Evolutionary conservation across 2,797 vertebrate genomes (phyloP), one percentile per base, ranked within the genome.

Genomic region (Sebastolobus alascanus): DNA sequence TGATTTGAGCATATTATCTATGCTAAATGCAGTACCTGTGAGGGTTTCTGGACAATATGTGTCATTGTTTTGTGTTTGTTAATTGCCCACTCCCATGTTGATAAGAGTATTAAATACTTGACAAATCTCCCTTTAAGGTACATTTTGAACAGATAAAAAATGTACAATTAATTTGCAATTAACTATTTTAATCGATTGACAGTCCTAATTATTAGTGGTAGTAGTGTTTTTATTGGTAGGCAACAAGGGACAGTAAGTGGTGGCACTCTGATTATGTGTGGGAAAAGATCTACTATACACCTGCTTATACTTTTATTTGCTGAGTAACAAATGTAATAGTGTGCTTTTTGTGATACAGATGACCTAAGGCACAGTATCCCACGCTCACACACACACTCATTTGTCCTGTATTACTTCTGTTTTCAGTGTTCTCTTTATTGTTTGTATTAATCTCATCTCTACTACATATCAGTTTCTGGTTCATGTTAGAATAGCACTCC

Each of bases 251-350:
- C 35, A 66, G 16, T 33, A 69, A 29, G 20, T 22, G 38, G 46
- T 69, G 59, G 46, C 18, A 61, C 22, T 73, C n/a, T 66, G 20
- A 69, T 67, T 33, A 68, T 77, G 25, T 69, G 58, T 60, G 63
- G 20, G 29, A 55, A 56, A 58, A 50, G 25, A 50, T 76, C 22
- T 14, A 20, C 9, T 38, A n/a, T 61, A 63, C 78, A 77, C 37
- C 52, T 37, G 50, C 31, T 65, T 76, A 20, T 50, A 50, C 58
- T 80, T 73, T 61, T 69, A 70, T 73, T 75, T 79, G 63, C 50
- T 40, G 50, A 65, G 35, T 54, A 35, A 66, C 68, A 83, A 43
- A 79, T 50, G 27, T 12, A 73, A 61, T 40, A 31, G 22, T 40
- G 43, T n/a, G 29, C 29, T 37, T 54, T 58, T 18, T 79, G 25